A percentile compares a stretch with the other conserved stretches of the same genome.
These are phyloP conservation scores for Ceratosolen fusciceps DNA, from an alignment of 1,140 invertebrate genomes.

Conservation along the genomic window DNA sequence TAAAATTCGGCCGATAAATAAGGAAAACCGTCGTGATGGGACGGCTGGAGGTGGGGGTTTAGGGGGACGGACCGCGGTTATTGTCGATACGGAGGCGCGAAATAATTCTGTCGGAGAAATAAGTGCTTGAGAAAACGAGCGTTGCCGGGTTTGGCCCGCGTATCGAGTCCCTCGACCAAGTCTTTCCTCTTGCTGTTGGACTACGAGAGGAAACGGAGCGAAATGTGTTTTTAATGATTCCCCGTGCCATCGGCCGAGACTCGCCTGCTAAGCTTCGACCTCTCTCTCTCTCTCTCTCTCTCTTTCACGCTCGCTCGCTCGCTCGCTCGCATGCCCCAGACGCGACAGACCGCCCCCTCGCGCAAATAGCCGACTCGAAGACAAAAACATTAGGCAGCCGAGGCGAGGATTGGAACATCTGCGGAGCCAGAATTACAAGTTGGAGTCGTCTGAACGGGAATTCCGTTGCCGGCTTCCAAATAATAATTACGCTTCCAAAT, in stretches of 20 bases:
- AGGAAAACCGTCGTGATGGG: too few relatives aligned
- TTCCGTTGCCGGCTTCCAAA: too few relatives aligned
- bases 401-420: constrained; percentile 29
- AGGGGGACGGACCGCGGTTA: too few relatives aligned
- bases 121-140: too few relatives aligned
- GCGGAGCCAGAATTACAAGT: constrained; percentile 1
- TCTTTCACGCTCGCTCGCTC: too few relatives aligned
- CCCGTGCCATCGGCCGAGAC: constrained; percentile 49
- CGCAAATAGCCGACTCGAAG: constrained; percentile 8
- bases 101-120: not conserved
- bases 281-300: too few relatives aligned
- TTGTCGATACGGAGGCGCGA: too few relatives aligned
- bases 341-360: not conserved
- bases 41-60: too few relatives aligned
- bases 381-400: constrained; percentile 22
- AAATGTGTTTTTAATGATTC: constrained; percentile 62
- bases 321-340: constrained; percentile 23
- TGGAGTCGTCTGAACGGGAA: too few relatives aligned
- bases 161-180: too few relatives aligned
- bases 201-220: constrained; percentile 23
- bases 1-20: not conserved
- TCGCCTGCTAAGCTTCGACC: constrained; percentile 37
- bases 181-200: constrained; percentile 29
- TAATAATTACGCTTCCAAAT: too few relatives aligned
- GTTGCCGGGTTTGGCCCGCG: constrained; percentile 1